Evolutionary conservation across 2,113 vertebrate species (phyloP).

Genomic region (Todiramphus saurophagus): DNA sequence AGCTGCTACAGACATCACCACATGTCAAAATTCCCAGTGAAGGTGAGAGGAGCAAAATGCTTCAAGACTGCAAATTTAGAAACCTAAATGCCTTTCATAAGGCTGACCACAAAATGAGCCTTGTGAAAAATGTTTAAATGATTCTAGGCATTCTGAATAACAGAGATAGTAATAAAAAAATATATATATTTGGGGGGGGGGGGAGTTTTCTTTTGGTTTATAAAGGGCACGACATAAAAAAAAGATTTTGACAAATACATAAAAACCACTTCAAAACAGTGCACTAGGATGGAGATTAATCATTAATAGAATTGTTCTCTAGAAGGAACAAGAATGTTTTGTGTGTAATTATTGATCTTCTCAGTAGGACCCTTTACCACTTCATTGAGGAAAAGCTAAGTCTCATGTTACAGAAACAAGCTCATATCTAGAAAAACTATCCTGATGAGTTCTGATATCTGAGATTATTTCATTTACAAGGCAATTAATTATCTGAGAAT

Average conservation of each 20-base stretch:
- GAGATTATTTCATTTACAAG: neutral
- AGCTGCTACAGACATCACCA: neutral
- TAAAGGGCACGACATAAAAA: neutral
- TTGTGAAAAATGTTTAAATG: neutral
- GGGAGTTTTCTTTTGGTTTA: neutral
- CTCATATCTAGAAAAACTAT: neutral
- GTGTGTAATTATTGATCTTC: neutral
- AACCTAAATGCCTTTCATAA: neutral
- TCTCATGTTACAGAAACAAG: neutral
- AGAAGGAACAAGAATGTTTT: neutral
- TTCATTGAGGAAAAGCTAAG: neutral
- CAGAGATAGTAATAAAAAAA: neutral
- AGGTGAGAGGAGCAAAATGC: neutral
- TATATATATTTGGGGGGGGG: no score
- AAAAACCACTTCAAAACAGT: neutral
- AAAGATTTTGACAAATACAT: neutral
- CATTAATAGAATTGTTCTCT: neutral
- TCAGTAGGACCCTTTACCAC: neutral
- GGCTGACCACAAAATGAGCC: neutral
- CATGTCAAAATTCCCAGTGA: fast-evolving
- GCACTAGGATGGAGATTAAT: neutral
- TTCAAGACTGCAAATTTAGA: neutral
- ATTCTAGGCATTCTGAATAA: neutral
- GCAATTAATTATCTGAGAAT: neutral
- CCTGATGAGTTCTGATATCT: neutral